Conservation (phyloP, 2,113 vertebrate genomes). For the Dicentrarchus labrax region DNA sequence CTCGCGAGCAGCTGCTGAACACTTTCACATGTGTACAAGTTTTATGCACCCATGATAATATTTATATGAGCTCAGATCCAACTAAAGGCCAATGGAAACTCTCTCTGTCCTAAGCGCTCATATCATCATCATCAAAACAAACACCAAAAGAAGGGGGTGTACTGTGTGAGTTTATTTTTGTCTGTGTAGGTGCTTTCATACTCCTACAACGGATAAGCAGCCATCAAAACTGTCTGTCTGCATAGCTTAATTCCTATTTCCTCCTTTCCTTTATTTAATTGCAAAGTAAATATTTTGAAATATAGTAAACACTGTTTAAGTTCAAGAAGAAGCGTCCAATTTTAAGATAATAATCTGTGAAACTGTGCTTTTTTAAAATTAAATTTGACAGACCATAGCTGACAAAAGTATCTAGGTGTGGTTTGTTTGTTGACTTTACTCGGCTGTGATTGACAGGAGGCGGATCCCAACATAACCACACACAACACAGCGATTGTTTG, state of each 20-base stretch:
- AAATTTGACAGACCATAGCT: not conserved
- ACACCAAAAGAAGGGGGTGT: not conserved
- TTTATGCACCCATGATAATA: constrained; percentile 56
- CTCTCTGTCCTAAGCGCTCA: constrained; percentile 3
- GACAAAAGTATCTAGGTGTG: not conserved
- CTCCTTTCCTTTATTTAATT: constrained; percentile 1
- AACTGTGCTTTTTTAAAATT: not conserved
- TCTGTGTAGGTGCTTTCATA: constrained; percentile 26
- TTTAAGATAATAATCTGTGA: constrained; percentile 1
- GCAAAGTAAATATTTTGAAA: constrained; percentile 29
- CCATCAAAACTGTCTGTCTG: constrained; percentile 23
- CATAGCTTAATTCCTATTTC: not conserved
- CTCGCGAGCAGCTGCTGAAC: constrained; percentile 53
- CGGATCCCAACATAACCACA: constrained; percentile 21
- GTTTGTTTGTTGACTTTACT: constrained; percentile 9
- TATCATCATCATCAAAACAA: constrained; percentile 43
- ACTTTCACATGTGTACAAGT: constrained; percentile 55
- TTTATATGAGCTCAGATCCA: constrained; percentile 55
- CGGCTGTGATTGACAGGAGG: constrained; percentile 28
- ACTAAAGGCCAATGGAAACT: constrained; percentile 47
- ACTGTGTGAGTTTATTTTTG: constrained; percentile 25
- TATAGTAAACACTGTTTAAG: constrained; percentile 13
- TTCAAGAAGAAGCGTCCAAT: constrained; percentile 13
- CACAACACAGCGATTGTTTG: constrained; percentile 17
- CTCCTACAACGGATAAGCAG: not conserved